Evolutionary conservation across 2,113 vertebrate genomes (phyloP).

Genomic region (Greenwoodochromis staneri): DNA sequence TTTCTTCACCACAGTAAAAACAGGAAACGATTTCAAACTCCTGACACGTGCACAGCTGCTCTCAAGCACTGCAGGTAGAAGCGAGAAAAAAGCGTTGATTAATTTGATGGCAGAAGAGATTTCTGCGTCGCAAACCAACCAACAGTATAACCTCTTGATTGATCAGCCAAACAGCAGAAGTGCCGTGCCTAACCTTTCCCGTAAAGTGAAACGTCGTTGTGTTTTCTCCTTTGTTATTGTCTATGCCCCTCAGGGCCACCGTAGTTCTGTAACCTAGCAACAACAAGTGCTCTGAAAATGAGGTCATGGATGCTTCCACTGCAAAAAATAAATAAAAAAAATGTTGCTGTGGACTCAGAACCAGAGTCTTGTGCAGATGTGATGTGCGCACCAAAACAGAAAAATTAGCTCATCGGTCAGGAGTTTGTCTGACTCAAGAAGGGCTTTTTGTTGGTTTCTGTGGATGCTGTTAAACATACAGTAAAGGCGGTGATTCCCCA

Average conservation of each 20-base stretch:
- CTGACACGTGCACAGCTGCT: neutral
- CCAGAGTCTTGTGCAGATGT: neutral
- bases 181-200: neutral
- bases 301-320: neutral
- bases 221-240: neutral
- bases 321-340: neutral
- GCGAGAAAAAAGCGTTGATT: neutral
- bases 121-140: neutral
- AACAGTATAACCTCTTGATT: fast-evolving
- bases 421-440: neutral
- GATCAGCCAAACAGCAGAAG: neutral
- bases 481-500: neutral
- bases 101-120: neutral
- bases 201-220: neutral
- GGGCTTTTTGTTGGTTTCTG: neutral
- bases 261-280: neutral
- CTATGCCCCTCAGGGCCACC: neutral
- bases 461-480: neutral
- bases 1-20: neutral
- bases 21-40: neutral
- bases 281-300: neutral
- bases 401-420: neutral
- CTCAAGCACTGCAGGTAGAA: neutral
- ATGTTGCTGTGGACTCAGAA: neutral
- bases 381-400: neutral